A percentile compares a stretch with the other conserved stretches of the same genome.
phyloP scores from a whole-genome alignment of 2,113 vertebrate genomes.

The Oreochromis spilurus region DNA sequence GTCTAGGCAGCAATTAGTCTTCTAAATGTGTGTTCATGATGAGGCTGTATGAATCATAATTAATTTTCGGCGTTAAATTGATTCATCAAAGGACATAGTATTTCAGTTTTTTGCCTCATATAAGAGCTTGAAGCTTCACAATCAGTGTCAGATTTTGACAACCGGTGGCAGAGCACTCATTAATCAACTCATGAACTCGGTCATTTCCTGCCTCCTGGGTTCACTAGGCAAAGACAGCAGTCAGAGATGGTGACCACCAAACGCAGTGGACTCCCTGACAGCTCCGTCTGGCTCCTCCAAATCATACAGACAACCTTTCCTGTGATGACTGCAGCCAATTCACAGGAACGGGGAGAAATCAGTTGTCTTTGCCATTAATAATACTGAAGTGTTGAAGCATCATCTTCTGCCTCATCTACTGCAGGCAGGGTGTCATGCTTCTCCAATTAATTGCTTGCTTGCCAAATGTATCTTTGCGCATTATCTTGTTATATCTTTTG shows the following conservation, averaged over 20 bases:
- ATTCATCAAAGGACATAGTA: conserved; percentile 32
- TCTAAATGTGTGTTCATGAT: not conserved
- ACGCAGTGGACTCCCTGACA: conserved; percentile 66
- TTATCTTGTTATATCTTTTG: conserved; percentile 82
- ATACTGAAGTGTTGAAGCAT: conserved; percentile 67
- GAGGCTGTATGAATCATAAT: not conserved
- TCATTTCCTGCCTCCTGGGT: conserved; percentile 73
- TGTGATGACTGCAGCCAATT: conserved; percentile 26
- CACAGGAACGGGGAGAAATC: conserved; percentile 39
- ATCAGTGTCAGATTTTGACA: conserved; percentile 71
- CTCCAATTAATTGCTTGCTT: conserved; percentile 75
- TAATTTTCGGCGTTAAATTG: conserved; percentile 45
- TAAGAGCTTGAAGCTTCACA: conserved; percentile 52
- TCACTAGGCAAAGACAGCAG: conserved; percentile 62
- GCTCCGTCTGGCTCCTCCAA: conserved; percentile 65
- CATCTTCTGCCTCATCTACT: conserved; percentile 63
- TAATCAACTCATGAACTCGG: conserved; percentile 76
- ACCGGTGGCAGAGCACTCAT: conserved; percentile 64
- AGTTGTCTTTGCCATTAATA: conserved; percentile 63
- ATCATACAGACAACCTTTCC: conserved; percentile 43
- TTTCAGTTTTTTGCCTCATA: not conserved
- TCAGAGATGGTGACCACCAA: conserved; percentile 62
- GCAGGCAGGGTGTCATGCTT: conserved; percentile 72
- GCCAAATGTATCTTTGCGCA: conserved; percentile 76
- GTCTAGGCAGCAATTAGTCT: not conserved